phyloP scores from a whole-genome alignment of 1,140 invertebrate species.

The Drosophila kepulauana region DNA sequence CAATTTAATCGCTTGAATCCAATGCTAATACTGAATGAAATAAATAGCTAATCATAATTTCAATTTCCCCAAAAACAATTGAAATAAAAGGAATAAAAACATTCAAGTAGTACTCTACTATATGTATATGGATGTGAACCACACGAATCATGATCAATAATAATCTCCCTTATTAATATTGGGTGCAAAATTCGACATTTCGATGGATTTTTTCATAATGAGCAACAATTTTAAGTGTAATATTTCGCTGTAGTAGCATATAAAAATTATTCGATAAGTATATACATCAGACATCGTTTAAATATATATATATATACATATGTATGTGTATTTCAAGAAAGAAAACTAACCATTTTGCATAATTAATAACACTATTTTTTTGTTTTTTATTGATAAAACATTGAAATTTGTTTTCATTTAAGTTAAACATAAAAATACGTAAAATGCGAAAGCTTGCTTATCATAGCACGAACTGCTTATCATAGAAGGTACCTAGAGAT shows the following conservation, averaged over 20 bases:
- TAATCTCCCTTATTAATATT: constrained; percentile 15
- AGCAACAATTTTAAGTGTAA: constrained; percentile 68
- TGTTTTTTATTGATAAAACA: constrained; percentile 8
- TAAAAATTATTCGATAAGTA: constrained; percentile 56
- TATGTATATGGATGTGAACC: constrained; percentile 6
- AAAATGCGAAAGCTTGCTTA: neutral
- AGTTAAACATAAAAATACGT: neutral
- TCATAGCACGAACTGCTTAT: constrained; percentile 1
- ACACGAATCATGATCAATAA: constrained; percentile 5
- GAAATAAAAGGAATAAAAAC: constrained; percentile 20
- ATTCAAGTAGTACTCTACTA: constrained; percentile 6
- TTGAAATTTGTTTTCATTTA: neutral
- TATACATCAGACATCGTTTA: constrained; percentile 52
- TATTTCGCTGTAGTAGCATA: constrained; percentile 63
- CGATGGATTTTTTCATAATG: constrained; percentile 42
- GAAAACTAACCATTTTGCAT: constrained; percentile 12
- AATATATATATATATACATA: constrained; percentile 57
- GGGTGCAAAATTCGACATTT: constrained; percentile 37
- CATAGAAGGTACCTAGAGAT: neutral
- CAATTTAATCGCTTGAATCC: constrained; percentile 47
- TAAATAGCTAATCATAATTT: constrained; percentile 16
- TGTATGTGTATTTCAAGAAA: constrained; percentile 65
- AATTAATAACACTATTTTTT: neutral
- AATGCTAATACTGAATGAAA: constrained; percentile 17
- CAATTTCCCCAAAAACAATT: constrained; percentile 41